Conservation (phyloP, 2,888 invertebrate genomes). For the Selenia dentaria region DNA sequence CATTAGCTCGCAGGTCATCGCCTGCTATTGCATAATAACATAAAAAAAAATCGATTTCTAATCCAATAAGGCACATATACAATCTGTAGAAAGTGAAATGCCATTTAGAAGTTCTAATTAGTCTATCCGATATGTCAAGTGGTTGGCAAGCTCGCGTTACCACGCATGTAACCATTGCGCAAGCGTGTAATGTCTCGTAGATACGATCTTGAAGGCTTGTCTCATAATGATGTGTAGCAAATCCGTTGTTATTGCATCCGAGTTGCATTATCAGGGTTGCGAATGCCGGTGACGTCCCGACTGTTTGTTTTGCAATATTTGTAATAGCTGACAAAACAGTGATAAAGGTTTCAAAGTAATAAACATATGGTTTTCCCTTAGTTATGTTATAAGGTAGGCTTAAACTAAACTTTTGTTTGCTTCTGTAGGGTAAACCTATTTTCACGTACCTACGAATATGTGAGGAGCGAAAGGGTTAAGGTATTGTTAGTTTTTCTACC, state of each 20-base stretch:
- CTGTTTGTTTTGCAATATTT: conserved; percentile 31
- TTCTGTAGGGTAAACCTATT: not conserved
- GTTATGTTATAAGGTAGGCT: no score
- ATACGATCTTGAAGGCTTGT: conserved; percentile 23
- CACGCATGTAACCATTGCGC: conserved; percentile 27
- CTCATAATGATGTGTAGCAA: conserved; percentile 37
- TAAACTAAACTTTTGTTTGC: not conserved
- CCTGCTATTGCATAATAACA: not conserved
- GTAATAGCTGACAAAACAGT: conserved; percentile 16
- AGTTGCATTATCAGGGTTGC: conserved; percentile 27
- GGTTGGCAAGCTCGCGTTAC: conserved; percentile 15
- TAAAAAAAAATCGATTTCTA: conserved; percentile 3
- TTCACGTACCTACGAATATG: no score
- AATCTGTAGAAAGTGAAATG: conserved; percentile 18
- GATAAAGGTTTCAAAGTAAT: conserved; percentile 2
- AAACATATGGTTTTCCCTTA: not conserved
- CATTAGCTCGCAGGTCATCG: not conserved
- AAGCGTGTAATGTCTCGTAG: conserved; percentile 18
- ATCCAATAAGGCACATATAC: conserved; percentile 9
- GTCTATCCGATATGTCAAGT: conserved; percentile 4
- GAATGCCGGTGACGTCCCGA: conserved; percentile 19
- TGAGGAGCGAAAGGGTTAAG: no score
- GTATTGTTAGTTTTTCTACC: no score
- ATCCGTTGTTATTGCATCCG: conserved; percentile 34
- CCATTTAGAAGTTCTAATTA: conserved; percentile 28